Conservation (phyloP, 2,797 vertebrate genomes). For the Emys orbicularis region DNA sequence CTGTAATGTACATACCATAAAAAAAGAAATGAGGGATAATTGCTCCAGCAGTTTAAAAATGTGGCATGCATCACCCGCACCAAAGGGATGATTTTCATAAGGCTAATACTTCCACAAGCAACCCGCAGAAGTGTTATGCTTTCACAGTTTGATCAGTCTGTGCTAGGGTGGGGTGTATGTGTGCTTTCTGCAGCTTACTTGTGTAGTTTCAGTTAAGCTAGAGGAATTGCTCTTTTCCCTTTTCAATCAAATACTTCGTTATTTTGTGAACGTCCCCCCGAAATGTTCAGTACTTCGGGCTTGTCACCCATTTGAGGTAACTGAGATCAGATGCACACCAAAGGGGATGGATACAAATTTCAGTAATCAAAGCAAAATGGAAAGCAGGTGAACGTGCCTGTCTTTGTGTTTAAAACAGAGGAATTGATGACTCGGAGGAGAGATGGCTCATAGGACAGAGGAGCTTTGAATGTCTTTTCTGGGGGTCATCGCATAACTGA, state of each 20-base stretch:
- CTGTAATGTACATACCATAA: neutral
- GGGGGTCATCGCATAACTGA: neutral
- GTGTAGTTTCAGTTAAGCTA: neutral
- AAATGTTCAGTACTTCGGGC: neutral
- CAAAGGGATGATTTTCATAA: constrained; percentile 32
- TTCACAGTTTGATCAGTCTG: neutral
- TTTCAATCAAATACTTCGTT: neutral
- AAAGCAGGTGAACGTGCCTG: neutral
- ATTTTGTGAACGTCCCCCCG: neutral
- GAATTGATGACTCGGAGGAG: rapidly evolving
- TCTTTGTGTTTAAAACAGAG: neutral
- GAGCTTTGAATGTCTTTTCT: neutral
- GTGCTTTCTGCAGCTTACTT: neutral
- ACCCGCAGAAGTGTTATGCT: constrained; percentile 2
- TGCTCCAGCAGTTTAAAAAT: rapidly evolving
- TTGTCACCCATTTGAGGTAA: neutral
- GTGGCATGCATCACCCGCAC: neutral
- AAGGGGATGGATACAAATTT: neutral
- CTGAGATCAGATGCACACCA: too few species aligned
- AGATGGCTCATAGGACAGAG: neutral
- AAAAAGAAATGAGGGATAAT: neutral
- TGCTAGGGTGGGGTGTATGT: rapidly evolving
- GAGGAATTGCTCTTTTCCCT: rapidly evolving
- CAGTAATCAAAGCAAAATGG: neutral
- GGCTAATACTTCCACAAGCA: constrained; percentile 25